Percentiles rank a stretch among this genome's conserved stretches.
Evolutionary conservation across 1,140 invertebrate species (phyloP).

Genomic region (Drosophila kurseongensis): DNA sequence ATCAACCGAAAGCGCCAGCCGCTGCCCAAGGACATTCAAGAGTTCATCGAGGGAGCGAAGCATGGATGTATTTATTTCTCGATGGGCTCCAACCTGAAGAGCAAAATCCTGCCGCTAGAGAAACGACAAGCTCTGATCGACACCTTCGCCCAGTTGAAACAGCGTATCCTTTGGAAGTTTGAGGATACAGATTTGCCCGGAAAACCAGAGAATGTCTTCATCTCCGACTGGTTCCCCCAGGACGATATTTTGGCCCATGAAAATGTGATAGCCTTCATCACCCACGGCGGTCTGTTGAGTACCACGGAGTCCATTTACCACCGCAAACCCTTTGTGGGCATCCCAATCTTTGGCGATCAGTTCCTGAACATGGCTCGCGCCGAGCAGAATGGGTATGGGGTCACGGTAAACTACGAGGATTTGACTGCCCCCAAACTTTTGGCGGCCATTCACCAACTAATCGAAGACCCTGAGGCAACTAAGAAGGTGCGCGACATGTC

Average conservation of each 20-base stretch:
- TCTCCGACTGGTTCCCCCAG: slow-evolving; percentile 90
- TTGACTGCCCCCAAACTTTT: slow-evolving; percentile 49
- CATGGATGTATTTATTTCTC: slow-evolving; percentile 88
- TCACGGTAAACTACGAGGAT: slow-evolving; percentile 64
- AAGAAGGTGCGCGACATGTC: slow-evolving; percentile 86
- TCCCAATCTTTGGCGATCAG: slow-evolving; percentile 89
- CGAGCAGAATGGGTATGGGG: slow-evolving; percentile 85
- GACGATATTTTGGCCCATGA: slow-evolving; percentile 89
- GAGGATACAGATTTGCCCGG: slow-evolving; percentile 86
- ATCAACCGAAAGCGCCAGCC: slow-evolving; percentile 76
- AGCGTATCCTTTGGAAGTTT: slow-evolving; percentile 89
- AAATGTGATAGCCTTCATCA: slow-evolving; percentile 89
- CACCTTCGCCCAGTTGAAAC: slow-evolving; percentile 86
- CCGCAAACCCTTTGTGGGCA: slow-evolving; percentile 89
- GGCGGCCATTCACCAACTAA: slow-evolving; percentile 52
- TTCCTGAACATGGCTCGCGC: slow-evolving; percentile 86
- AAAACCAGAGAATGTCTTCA: slow-evolving; percentile 87
- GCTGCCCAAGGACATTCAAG: slow-evolving; percentile 85
- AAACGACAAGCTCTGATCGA: slow-evolving; percentile 86
- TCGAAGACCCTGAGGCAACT: slow-evolving; percentile 59
- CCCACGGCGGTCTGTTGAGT: slow-evolving; percentile 90
- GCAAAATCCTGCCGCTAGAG: slow-evolving; percentile 85
- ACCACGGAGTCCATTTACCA: slow-evolving; percentile 90
- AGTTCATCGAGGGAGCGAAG: slow-evolving; percentile 86
- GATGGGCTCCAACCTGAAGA: slow-evolving; percentile 87